Base-by-base conservation (phyloP, 2,888 invertebrate genomes). In the Xestia c-nigrum region DNA sequence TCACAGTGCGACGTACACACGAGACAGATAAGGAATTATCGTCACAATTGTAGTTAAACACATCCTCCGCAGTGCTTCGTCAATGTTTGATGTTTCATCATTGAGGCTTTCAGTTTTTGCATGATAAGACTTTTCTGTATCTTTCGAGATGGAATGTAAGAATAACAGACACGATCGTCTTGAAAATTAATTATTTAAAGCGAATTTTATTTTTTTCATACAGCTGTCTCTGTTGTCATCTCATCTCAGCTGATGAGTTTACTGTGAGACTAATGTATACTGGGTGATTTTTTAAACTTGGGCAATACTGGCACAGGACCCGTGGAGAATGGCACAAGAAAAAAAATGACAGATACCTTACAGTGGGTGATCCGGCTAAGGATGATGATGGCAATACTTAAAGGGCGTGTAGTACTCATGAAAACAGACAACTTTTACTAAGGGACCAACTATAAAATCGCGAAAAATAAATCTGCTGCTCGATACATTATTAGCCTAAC, bases 21-120 rank as follows among this genome's bases (percentile, higher is more conserved):
- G 63, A 75, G 24, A 70, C 84, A 83, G 92, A 92, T 92, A 92
- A 92, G 84, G 55, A 63, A 80, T 81, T 92, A 92, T 92, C 91
- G 83, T 80, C 79, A 72, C 74, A 86, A 78, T 87, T 71, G 89
- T 90, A 89, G 90, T 88, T 88, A 87, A 87, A 88, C 88, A 90
- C 90, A 88, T 91, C 91, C 91, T 91, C 90, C 81, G 78, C 85
- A 81, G 46, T 74, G 50, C 71, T 69, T 47, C 74, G 70, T 65
- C 80, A 72, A 69, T 87, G 85, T 86, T 86, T 81, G 79, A 81
- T 83, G 85, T 85, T 81, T 76, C 74, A 74, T 83, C 79, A 83
- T 73, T 74, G 55, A 75, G 87, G 82, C 72, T 86, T 79, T 74
- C 47, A 24, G 24, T 55, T 83, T 68, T 55, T 50, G 21, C 31